phyloP scores from a whole-genome alignment of 2,113 vertebrate species.

The Opisthocomus hoazin region DNA sequence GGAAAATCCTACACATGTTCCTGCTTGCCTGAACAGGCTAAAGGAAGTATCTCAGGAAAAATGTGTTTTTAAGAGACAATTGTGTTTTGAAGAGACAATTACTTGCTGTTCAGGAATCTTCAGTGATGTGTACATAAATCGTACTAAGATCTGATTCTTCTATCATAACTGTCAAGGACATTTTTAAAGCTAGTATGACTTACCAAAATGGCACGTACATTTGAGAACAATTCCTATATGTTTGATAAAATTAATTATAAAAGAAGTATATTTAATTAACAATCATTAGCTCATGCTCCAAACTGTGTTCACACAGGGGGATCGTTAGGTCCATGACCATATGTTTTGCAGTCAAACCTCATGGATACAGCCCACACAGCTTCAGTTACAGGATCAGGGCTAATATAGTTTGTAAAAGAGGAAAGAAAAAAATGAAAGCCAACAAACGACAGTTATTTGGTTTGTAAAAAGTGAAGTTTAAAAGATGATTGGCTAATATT shows the following conservation, averaged over 20 bases:
- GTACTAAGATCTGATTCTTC: not conserved
- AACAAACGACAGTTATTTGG: not conserved
- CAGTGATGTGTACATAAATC: not conserved
- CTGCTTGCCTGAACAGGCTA: not conserved
- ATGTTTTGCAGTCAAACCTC: not conserved
- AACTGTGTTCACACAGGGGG: not conserved
- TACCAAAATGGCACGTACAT: not conserved
- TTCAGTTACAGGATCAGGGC: not conserved
- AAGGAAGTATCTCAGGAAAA: not conserved
- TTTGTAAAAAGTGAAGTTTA: not conserved
- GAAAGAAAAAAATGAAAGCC: rapidly evolving
- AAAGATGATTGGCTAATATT: not conserved
- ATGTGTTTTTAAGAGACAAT: not conserved
- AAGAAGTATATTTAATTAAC: not conserved
- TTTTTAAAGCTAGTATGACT: not conserved
- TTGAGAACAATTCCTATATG: not conserved
- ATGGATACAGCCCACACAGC: not conserved
- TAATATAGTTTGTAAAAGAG: not conserved
- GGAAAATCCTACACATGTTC: not conserved
- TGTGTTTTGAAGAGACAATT: not conserved
- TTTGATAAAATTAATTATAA: not conserved
- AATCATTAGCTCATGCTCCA: not conserved
- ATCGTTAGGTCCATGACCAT: not conserved
- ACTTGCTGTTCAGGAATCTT: not conserved
- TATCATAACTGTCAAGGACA: not conserved